These are phyloP conservation scores for Palythoa grandis DNA, from an alignment of 92 coral and sea anemone species.

Conservation along the genomic window DNA sequence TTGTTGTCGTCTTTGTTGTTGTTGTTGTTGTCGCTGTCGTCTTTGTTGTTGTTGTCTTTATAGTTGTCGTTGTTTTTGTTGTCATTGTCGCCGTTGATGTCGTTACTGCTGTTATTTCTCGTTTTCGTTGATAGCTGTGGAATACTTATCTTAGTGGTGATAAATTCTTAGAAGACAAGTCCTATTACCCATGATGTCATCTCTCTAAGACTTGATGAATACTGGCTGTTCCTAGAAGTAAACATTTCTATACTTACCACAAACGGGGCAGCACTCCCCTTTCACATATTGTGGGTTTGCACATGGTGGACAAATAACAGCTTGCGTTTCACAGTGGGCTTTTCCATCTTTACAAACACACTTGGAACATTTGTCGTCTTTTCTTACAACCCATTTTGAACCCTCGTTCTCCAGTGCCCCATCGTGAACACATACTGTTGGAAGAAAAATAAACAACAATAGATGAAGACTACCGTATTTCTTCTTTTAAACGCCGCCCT, in stretches of 20 bases:
- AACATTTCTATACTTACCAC: conserved; percentile 6
- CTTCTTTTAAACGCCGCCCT: neutral
- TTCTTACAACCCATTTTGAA: conserved; percentile 33
- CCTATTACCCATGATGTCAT: no score
- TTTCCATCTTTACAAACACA: conserved; percentile 17
- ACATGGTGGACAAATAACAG: conserved; percentile 16
- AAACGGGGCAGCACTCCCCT: conserved; percentile 41
- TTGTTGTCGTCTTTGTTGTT: neutral
- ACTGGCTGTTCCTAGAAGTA: no score
- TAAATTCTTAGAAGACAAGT: no score
- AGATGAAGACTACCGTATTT: neutral
- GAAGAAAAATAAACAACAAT: neutral
- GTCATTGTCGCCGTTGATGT: no score
- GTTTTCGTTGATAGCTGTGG: no score
- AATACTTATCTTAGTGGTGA: no score
- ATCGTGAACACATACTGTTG: conserved; percentile 30
- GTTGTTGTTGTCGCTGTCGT: neutral
- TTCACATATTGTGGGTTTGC: conserved; percentile 12
- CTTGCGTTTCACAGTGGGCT: neutral
- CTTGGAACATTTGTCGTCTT: neutral
- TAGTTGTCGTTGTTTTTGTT: no score
- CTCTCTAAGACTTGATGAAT: no score
- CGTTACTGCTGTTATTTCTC: no score
- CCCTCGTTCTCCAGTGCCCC: conserved; percentile 40
- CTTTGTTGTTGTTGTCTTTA: no score